Evolutionary conservation across 2,113 vertebrate genomes (phyloP).

Genomic region (Hemiscyllium ocellatum): DNA sequence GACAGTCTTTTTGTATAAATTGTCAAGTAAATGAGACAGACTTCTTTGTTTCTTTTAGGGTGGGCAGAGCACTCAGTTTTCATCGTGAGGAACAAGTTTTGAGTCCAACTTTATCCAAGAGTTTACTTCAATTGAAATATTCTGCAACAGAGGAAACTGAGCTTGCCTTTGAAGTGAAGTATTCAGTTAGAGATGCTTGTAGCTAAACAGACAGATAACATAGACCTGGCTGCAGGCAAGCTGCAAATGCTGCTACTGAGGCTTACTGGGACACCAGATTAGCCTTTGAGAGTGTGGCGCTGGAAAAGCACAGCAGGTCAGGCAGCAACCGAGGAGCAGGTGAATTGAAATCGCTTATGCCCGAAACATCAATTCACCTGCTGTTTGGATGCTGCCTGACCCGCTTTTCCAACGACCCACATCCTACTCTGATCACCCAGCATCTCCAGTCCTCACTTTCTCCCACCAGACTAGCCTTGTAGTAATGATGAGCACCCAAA

Average conservation of each 20-base stretch:
- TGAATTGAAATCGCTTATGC: too few relatives aligned
- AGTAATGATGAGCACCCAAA: not conserved
- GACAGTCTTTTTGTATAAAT: not conserved
- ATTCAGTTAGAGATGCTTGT: not conserved
- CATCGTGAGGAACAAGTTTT: not conserved
- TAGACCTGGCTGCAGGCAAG: not conserved
- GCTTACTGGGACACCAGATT: not conserved
- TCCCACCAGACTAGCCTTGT: not conserved
- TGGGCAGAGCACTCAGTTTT: not conserved
- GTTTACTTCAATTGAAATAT: not conserved
- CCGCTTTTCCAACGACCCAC: too few relatives aligned
- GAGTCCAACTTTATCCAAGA: not conserved
- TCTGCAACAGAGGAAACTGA: not conserved
- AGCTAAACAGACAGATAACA: not conserved
- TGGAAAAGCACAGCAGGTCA: too few relatives aligned
- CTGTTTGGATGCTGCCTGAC: too few relatives aligned
- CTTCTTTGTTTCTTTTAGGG: not conserved
- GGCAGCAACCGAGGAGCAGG: too few relatives aligned
- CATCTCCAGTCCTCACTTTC: too few relatives aligned
- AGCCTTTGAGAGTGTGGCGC: too few relatives aligned
- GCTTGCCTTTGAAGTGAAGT: not conserved
- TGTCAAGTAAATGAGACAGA: not conserved
- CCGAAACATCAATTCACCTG: too few relatives aligned
- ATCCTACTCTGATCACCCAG: too few relatives aligned
- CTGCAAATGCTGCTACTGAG: not conserved